phyloP scores from a whole-genome alignment of 2,113 vertebrate genomes.

The Paramisgurnus dabryanus region DNA sequence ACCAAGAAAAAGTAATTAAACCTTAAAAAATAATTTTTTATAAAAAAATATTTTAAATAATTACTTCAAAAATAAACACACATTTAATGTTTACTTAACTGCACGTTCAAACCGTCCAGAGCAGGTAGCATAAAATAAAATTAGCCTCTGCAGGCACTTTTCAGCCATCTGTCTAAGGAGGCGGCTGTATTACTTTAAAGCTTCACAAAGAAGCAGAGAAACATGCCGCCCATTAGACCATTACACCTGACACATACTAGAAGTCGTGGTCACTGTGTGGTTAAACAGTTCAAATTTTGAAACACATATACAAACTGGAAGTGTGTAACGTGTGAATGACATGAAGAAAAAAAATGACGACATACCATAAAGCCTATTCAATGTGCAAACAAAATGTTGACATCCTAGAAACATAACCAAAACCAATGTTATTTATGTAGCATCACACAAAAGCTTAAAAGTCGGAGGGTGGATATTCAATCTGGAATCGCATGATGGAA shows the following conservation, averaged over 20 bases:
- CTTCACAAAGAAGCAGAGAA: not conserved
- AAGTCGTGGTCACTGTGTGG: not conserved
- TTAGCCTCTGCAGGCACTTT: not conserved
- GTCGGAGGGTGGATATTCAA: not conserved
- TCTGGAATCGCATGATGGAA: slow-evolving; percentile 48
- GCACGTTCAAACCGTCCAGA: not conserved
- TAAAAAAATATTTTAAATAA: no score
- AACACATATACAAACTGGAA: slow-evolving; percentile 39
- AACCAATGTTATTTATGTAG: not conserved
- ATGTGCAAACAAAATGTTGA: not conserved
- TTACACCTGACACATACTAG: not conserved
- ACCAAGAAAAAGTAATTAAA: not conserved
- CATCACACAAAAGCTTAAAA: not conserved
- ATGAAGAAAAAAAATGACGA: not conserved
- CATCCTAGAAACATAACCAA: not conserved
- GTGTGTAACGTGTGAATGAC: not conserved
- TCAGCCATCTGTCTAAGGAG: not conserved
- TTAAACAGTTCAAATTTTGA: slow-evolving; percentile 20
- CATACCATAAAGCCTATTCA: not conserved
- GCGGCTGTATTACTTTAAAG: not conserved
- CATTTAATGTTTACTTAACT: no score
- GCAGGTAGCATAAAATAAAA: not conserved
- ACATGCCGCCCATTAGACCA: not conserved
- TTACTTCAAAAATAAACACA: no score
- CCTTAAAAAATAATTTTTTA: no score